phyloP scores from a whole-genome alignment of 2,797 vertebrate genomes.

The Phoxinus dragarum region DNA sequence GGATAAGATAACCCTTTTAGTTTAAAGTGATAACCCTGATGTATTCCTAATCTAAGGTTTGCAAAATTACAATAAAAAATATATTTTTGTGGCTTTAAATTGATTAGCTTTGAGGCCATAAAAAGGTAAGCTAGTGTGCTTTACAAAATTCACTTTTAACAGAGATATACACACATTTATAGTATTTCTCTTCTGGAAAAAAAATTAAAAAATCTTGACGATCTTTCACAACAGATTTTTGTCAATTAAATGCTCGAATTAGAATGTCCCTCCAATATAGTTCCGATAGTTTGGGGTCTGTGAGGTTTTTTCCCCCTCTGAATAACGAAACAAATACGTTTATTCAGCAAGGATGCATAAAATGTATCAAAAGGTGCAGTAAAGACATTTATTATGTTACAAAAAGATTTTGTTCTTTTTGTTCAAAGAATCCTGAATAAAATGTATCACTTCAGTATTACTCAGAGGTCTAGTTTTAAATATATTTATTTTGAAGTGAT shows the following conservation, averaged over 20 bases:
- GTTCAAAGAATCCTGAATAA: too few relatives aligned
- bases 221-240: neutral
- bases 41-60: neutral
- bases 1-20: slow-evolving; percentile 52
- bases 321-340: neutral
- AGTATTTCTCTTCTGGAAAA: neutral
- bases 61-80: neutral
- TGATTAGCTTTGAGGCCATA: neutral
- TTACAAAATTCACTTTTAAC: neutral
- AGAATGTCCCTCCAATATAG: neutral
- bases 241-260: neutral
- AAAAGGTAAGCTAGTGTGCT: neutral
- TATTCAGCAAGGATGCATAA: neutral
- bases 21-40: neutral
- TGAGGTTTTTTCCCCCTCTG: neutral
- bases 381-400: neutral
- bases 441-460: neutral
- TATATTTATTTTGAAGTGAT: too few relatives aligned
- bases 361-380: neutral
- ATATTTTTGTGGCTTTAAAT: neutral
- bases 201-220: neutral
- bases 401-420: neutral
- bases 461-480: too few relatives aligned
- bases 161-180: neutral
- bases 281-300: neutral